phyloP scores from a whole-genome alignment of 2,888 invertebrate genomes.

The Chalcosyrphus nemorum region DNA sequence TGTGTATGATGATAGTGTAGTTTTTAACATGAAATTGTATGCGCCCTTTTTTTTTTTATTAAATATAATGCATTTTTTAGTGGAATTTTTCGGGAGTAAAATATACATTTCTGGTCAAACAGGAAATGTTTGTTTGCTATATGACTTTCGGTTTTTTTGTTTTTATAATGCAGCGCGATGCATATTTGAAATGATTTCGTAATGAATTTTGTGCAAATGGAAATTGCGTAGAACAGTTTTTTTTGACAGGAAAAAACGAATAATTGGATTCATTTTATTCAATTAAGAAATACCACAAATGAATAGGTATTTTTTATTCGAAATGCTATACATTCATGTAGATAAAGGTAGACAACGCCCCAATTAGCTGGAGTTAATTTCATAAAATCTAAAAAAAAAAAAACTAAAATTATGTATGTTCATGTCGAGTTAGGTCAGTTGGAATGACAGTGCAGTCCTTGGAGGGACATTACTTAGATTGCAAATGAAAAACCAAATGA shows the following conservation, averaged over 20 bases:
- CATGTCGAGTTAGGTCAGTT: not conserved
- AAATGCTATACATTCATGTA: too few relatives aligned
- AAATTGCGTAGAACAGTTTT: slow-evolving; percentile 7
- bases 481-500: not conserved
- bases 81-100: slow-evolving; percentile 57
- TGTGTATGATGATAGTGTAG: slow-evolving; percentile 10
- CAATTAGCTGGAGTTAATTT: slow-evolving; percentile 8
- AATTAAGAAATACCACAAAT: slow-evolving; percentile 24
- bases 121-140: not conserved
- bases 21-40: slow-evolving; percentile 13
- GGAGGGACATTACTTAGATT: not conserved
- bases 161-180: not conserved
- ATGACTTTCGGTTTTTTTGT: not conserved
- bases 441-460: not conserved
- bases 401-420: too few relatives aligned
- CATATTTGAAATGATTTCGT: slow-evolving; percentile 29
- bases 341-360: slow-evolving; percentile 10
- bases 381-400: not conserved
- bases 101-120: slow-evolving; percentile 46
- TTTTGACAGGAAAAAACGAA: not conserved
- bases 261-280: slow-evolving; percentile 50
- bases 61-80: slow-evolving; percentile 58
- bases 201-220: slow-evolving; percentile 30
- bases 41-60: slow-evolving; percentile 31
- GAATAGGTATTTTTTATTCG: not conserved